These are phyloP conservation scores for Diaphora mendica DNA, from an alignment of 2,888 invertebrate species.

Conservation along the genomic window DNA sequence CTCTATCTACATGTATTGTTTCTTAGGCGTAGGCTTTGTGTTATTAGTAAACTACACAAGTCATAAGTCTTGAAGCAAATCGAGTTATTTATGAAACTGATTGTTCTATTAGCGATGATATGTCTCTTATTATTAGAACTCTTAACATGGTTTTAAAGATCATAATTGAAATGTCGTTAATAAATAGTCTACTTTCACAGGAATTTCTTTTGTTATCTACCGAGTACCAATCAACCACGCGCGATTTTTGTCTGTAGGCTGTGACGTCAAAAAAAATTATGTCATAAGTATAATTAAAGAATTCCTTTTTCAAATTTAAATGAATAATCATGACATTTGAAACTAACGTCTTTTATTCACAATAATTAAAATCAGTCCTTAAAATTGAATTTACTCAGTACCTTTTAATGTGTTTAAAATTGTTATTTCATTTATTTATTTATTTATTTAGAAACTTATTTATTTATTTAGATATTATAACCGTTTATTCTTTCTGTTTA, in stretches of 20 bases:
- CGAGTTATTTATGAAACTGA: neutral
- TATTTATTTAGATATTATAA: neutral
- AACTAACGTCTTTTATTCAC: no score
- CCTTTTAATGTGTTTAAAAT: neutral
- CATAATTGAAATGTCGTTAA: neutral
- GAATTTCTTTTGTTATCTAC: neutral
- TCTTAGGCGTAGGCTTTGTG: neutral
- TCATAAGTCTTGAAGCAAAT: neutral
- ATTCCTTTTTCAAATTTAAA: no score
- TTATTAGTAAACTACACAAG: neutral
- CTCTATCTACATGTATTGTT: neutral
- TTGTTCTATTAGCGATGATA: neutral
- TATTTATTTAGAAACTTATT: neutral
- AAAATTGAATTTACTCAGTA: no score
- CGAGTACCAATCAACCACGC: neutral
- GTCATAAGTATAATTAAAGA: no score
- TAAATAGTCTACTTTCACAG: neutral
- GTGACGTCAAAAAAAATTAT: neutral
- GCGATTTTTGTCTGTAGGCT: neutral
- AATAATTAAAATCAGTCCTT: no score
- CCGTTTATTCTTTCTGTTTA: neutral
- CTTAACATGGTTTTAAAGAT: neutral
- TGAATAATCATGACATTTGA: no score
- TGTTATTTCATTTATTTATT: neutral
- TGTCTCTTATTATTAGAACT: neutral